Percentiles rank a stretch among this genome's conserved stretches.
These are phyloP conservation scores for Pangasianodon hypophthalmus DNA, from an alignment of 2,113 vertebrate species.

Conservation along the genomic window DNA sequence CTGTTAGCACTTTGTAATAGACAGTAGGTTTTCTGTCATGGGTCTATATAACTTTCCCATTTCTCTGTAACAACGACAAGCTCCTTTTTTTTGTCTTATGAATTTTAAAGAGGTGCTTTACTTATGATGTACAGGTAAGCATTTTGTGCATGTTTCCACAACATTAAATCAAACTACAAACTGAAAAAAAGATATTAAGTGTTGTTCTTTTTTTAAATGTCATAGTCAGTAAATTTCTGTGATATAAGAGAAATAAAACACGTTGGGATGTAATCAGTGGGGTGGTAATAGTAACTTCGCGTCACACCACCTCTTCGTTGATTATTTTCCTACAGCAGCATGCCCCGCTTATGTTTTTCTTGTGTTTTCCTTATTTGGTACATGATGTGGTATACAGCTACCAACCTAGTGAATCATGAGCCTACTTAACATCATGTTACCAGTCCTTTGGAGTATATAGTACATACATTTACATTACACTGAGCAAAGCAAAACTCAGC, in stretches of 20 bases:
- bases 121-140: no score
- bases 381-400: neutral
- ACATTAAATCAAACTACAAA: neutral
- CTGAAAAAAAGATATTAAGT: neutral
- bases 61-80: neutral
- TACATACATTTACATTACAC: neutral
- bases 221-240: no score
- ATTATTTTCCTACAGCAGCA: neutral
- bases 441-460: neutral
- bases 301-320: neutral
- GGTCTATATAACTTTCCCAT: neutral
- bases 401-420: neutral
- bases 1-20: no score
- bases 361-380: neutral
- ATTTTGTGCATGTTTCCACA: neutral
- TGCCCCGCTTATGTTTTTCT: neutral
- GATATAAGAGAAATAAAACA: no score
- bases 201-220: no score
- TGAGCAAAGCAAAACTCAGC: neutral
- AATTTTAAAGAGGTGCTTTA: no score
- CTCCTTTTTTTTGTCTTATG: neutral
- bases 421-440: neutral
- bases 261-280: no score
- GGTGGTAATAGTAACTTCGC: neutral
- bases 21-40: no score